Base-by-base conservation (phyloP, 2,888 invertebrate species). In the Ormyrus nitidulus region DNA sequence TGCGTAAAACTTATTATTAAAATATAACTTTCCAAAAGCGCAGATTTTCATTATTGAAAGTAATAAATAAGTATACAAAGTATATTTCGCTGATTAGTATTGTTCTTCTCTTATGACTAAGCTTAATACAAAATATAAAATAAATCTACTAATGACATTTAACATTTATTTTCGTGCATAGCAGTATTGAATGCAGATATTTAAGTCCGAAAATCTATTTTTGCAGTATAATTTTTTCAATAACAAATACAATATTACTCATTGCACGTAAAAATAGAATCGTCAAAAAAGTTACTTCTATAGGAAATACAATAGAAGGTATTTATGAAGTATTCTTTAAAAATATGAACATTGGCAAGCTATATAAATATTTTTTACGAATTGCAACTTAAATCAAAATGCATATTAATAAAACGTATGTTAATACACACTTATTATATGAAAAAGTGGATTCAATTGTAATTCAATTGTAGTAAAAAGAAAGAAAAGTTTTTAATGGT, bases 51-150 rank as follows among this genome's bases (percentile, higher is more conserved):
- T 59, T 54, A 75, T 59, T 6, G 56, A 61, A 66, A 6, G 10
- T 76, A 72, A 80, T 66, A 75, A 71, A 66, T 69, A 78, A 61
- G 11, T 68, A 75, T 75, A 65, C 62, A 64, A 56, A 54, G 6
- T 61, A 68, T 54, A 46, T 59, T 72, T 66, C 54, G 19, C 48
- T 19, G 13, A 68, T 68, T 62, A 68, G 56, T 69, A 70, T 56
- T 69, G 10, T 65, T 11, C 48, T n/a, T 0, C n/a, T 62, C 48
- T 54, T 68, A 62, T 34, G n/a, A 58, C 19, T 77, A 44, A 68
- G 6, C 56, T 61, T 78, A 62, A 48, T 9, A 53, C 19, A 64
- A 66, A 66, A 19, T 72, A 53, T 64, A 51, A 48, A 64, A 44
- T 65, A 49, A 6, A 71, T 61, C 49, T 66, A 34, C 4, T 73